Evolutionary conservation across 2,113 vertebrate species (phyloP), one percentile per base, ranked within the genome.

Genomic region (Ploceus nigricollis): DNA sequence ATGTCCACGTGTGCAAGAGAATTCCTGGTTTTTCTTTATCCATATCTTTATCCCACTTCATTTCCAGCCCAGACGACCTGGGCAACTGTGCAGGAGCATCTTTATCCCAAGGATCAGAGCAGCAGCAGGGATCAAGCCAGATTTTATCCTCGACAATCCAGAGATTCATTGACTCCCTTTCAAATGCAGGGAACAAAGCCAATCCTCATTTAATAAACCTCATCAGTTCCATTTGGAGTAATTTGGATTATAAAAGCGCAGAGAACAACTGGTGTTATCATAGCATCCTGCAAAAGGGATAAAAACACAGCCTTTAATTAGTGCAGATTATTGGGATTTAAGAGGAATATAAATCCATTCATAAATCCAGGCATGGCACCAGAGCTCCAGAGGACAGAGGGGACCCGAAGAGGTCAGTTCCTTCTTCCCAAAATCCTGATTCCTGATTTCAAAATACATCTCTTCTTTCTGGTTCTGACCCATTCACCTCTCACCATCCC

Each of bases 1-100:
- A 2, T 12, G 24, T 31, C 25, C 15, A 4, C 0, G 0, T 7
- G 28, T 17, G 33, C 33, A 14, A 25, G 16, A 11, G 20, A 11
- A 44, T 31, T 69, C 57, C 30, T 24, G 30, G 1, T 48, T 37
- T 86, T 70, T 30, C 50, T 48, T 48, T 14, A 31, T 12, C 48
- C 54, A 3, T 0, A 0, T 6, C 47, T 78, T 78, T 18, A 42
- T 64, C 47, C 47, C 23, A 7, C 17, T 17, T 80, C 30, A 17
- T 35, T 71, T 24, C 40, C 39, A 68, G 63, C 39, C 37, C 84
- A 70, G 64, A 13, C 22, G 16, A 53, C 13, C 7, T 1, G 16
- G 40, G 12, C 0, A 2, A 2, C 24, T 48, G 22, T 14, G 19
- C 13, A 53, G 68, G 58, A 79, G 14, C 19, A 4, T 63, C 33